Conservation (phyloP, 2,797 vertebrate species). For the Pipistrellus kuhlii region DNA sequence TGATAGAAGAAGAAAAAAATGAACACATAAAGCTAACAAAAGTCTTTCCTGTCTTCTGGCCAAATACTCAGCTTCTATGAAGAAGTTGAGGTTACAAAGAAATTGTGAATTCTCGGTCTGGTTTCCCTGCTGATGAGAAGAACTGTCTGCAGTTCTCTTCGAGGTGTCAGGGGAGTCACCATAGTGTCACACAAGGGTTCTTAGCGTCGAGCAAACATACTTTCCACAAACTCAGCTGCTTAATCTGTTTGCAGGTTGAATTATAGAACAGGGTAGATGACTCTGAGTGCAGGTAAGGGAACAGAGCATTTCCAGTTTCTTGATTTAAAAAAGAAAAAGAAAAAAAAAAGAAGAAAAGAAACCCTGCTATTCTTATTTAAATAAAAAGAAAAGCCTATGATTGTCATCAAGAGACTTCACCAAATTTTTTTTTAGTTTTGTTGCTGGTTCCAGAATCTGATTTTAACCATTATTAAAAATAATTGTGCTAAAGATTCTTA, state of each 20-base stretch:
- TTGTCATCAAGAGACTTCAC: constrained; percentile 83
- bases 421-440: constrained; percentile 85
- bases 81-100: constrained; percentile 86
- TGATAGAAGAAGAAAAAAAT: constrained; percentile 64
- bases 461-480: constrained; percentile 83
- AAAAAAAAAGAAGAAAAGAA: constrained; percentile 59
- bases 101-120: constrained; percentile 86
- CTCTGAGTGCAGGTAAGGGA: constrained; percentile 88
- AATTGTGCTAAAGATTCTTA: constrained; percentile 83
- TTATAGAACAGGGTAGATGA: constrained; percentile 90
- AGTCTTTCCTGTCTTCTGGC: constrained; percentile 84
- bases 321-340: constrained; percentile 60
- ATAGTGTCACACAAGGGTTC: constrained; percentile 90
- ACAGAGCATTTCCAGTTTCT: constrained; percentile 87
- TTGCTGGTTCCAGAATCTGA: constrained; percentile 76
- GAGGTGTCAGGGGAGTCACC: constrained; percentile 87
- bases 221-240: constrained; percentile 90
- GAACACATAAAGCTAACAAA: constrained; percentile 83
- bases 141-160: constrained; percentile 86
- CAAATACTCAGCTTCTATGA: constrained; percentile 86
- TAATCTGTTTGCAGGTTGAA: constrained; percentile 95
- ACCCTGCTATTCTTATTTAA: constrained; percentile 78
- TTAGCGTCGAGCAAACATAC: constrained; percentile 91
- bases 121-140: constrained; percentile 87
- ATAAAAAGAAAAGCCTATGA: constrained; percentile 81